A percentile compares a stretch with the other conserved stretches of the same genome.
Conservation (phyloP, 2,113 vertebrate genomes). For the cat (Felis catus) region DNA sequence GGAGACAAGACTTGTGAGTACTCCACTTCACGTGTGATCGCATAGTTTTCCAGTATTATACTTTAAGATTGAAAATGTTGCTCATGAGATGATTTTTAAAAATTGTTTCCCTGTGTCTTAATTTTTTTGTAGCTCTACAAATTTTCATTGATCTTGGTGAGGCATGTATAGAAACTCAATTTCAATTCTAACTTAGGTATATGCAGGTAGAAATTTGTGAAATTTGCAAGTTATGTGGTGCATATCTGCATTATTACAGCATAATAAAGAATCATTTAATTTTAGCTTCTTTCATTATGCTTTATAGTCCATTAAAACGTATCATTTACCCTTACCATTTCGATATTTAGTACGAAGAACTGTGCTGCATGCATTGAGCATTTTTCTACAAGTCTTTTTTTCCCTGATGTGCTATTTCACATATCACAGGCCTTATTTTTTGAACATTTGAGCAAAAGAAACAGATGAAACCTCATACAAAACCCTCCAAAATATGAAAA, state of each 20-base stretch:
- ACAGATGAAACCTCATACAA: slow-evolving; percentile 76
- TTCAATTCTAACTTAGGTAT: slow-evolving; percentile 26
- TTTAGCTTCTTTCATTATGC: slow-evolving; percentile 74
- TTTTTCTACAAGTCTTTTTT: slow-evolving; percentile 76
- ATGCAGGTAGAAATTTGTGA: slow-evolving; percentile 27
- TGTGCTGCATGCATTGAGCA: slow-evolving; percentile 84
- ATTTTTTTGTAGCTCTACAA: not conserved
- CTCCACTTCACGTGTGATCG: slow-evolving; percentile 34
- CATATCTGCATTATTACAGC: slow-evolving; percentile 9
- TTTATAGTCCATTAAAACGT: slow-evolving; percentile 63
- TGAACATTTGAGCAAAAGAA: slow-evolving; percentile 79
- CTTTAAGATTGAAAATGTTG: slow-evolving; percentile 39
- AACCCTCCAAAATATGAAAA: slow-evolving; percentile 68
- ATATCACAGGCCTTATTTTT: slow-evolving; percentile 80
- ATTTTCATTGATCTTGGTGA: slow-evolving; percentile 39
- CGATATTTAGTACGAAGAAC: slow-evolving; percentile 81
- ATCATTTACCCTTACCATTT: slow-evolving; percentile 78
- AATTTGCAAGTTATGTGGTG: slow-evolving; percentile 2
- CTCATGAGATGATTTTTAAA: slow-evolving; percentile 16
- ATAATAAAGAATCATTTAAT: slow-evolving; percentile 17
- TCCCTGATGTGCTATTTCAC: slow-evolving; percentile 80
- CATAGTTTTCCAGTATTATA: slow-evolving; percentile 19
- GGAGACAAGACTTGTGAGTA: slow-evolving; percentile 63
- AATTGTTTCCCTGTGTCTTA: slow-evolving; percentile 19
- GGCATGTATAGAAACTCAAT: slow-evolving; percentile 9